Base-by-base conservation (phyloP, 1,140 invertebrate genomes). In the Drosophila setifemur region DNA sequence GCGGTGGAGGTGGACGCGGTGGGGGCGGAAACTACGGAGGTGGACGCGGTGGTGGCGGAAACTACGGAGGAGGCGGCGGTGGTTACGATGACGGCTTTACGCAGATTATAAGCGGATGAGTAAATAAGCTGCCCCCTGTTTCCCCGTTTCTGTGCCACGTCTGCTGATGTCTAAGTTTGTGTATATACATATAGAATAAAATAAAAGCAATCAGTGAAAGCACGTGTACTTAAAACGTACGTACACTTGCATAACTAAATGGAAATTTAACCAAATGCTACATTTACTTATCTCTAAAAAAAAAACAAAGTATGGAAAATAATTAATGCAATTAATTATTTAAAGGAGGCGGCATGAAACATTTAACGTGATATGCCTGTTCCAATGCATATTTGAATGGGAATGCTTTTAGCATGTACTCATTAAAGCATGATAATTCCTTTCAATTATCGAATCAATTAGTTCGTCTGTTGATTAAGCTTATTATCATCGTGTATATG, bases 51-150 rank as follows among this genome's bases (percentile, higher is more conserved):
- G 28, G 48, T 7, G n/a, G n/a, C n/a, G n/a, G n/a, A n/a, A n/a
- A n/a, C n/a, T 29, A 21, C 19, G 63, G 57, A 6, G 58, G 33
- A 14, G 33, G 33, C 14, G 33, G 58, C 14, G 33, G 58, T 5
- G 58, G 60, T 12, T 58, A 72, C 35, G 63, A 53, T 28, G 75
- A 75, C 23, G 77, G 52, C 3, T 16, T 82, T 5, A 78, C 73
- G 40, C 78, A 83, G 54, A 57, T 78, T 54, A 83, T 83, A 45
- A 57, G 57, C 31, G 77, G 58, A 19, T 81, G 66, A 73, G 29
- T 31, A 26, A 44, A 44, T 28, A 70, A 49, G 58, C n/a, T 33
- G 19, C 6, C 39, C 42, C 9, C 4, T 9, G 19, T 9, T 25
- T n/a, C 44, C 0, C 4, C 6, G 6, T 6, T 12, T 19, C 23